phyloP scores from a whole-genome alignment of 2,113 vertebrate species.

The Garra rufa region DNA sequence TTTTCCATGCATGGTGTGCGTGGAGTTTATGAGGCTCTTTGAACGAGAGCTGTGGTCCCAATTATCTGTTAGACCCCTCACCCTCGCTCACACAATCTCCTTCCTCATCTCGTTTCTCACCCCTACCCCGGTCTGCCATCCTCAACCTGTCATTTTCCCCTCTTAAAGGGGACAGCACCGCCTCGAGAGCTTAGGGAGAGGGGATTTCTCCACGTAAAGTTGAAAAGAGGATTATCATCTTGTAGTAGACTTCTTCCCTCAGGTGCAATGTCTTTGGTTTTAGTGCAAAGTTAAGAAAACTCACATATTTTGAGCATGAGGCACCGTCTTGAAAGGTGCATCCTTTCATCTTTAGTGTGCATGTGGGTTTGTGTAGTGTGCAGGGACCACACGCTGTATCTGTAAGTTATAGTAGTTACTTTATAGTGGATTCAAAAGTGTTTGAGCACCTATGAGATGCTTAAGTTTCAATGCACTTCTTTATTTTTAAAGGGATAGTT shows the following conservation, averaged over 20 bases:
- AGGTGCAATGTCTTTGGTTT: background rate
- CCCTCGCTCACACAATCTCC: background rate
- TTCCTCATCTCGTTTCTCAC: background rate
- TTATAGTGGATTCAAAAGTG: background rate
- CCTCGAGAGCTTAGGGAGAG: constrained; percentile 6
- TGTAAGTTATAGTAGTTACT: background rate
- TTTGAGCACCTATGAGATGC: too few species aligned
- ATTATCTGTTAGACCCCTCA: background rate
- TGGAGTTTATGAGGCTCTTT: constrained; percentile 54
- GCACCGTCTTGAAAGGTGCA: background rate
- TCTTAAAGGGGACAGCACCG: constrained; percentile 32
- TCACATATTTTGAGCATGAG: background rate
- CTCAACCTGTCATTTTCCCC: constrained; percentile 23
- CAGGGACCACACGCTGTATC: background rate
- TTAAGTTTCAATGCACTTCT: too few species aligned
- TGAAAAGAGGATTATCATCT: background rate
- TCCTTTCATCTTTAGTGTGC: background rate
- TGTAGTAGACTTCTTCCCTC: constrained; percentile 1
- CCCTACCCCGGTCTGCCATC: background rate
- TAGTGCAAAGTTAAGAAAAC: constrained; percentile 7
- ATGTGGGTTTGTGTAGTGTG: constrained; percentile 11
- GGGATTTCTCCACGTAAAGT: constrained; percentile 39
- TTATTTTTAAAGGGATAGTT: too few species aligned
- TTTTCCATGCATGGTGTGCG: constrained; percentile 31
- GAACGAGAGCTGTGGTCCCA: constrained; percentile 52